A percentile compares a stretch with the other conserved stretches of the same genome.
Evolutionary conservation across 1,140 invertebrate genomes (phyloP).

Genomic region (Papilio dardanus): DNA sequence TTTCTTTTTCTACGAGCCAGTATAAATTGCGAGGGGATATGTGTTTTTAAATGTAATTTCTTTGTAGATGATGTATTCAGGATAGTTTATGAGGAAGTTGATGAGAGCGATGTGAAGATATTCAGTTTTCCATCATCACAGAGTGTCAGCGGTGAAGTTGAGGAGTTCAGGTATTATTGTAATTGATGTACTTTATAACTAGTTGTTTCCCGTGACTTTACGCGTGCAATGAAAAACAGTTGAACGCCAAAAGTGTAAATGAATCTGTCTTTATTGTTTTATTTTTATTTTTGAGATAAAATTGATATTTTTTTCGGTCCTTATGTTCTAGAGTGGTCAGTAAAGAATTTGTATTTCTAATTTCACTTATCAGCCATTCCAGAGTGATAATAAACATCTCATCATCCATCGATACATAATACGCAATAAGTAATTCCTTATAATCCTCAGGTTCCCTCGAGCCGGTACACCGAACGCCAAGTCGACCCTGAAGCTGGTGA

Average conservation of each 20-base stretch:
- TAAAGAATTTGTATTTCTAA: too few species aligned
- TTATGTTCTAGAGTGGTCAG: too few species aligned
- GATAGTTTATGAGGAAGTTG: conserved; percentile 98
- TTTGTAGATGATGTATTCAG: conserved; percentile 89
- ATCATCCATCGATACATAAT: too few species aligned
- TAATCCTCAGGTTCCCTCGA: conserved; percentile 89
- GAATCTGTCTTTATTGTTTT: too few species aligned
- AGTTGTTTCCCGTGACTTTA: too few species aligned
- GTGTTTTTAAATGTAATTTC: conserved; percentile 25
- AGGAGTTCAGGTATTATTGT: conserved; percentile 87
- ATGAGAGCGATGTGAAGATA: conserved; percentile 96
- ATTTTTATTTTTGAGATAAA: too few species aligned
- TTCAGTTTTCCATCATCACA: conserved; percentile 93
- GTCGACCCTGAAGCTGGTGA: conserved; percentile 93
- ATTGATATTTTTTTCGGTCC: too few species aligned
- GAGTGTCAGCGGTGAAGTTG: conserved; percentile 89
- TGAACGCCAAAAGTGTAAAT: not conserved
- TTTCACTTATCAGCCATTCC: too few species aligned
- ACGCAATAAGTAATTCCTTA: not conserved
- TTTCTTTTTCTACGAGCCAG: too few species aligned
- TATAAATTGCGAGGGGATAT: too few species aligned
- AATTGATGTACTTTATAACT: not conserved
- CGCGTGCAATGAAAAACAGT: not conserved
- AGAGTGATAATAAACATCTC: too few species aligned
- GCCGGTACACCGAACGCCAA: conserved; percentile 95